Percentiles rank a stretch among this genome's conserved stretches.
Evolutionary conservation across 2,888 invertebrate genomes (phyloP).

Genomic region (Autographa pulchrina): DNA sequence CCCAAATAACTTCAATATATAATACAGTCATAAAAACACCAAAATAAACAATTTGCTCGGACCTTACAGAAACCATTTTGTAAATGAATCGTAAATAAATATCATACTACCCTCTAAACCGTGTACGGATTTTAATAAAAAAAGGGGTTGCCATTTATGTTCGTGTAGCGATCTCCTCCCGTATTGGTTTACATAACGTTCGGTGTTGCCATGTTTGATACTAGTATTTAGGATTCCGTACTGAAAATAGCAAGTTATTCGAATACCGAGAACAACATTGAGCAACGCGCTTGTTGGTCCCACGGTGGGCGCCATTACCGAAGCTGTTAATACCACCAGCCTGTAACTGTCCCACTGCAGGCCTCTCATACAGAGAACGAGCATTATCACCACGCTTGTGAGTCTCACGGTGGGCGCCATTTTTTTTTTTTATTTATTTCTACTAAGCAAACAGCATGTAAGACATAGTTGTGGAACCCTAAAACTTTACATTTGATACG

Average conservation of each 20-base stretch:
- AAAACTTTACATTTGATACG: not conserved
- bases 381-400: too few species aligned
- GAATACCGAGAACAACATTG: too few species aligned
- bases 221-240: slow-evolving; percentile 18
- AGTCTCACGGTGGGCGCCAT: too few species aligned
- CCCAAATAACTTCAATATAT: not conserved
- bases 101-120: slow-evolving; percentile 35
- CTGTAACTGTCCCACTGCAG: too few species aligned
- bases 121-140: slow-evolving; percentile 36
- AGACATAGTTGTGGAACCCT: too few species aligned
- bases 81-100: slow-evolving; percentile 29
- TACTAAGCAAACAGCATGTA: too few species aligned
- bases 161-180: slow-evolving; percentile 23
- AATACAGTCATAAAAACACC: not conserved
- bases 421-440: too few species aligned
- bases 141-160: slow-evolving; percentile 38
- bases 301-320: not conserved
- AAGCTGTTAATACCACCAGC: not conserved
- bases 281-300: not conserved
- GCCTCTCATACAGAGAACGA: too few species aligned
- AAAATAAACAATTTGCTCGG: not conserved
- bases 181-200: slow-evolving; percentile 24
- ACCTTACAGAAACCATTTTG: not conserved
- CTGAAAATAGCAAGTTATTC: not conserved
- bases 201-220: slow-evolving; percentile 28